Base-by-base conservation (phyloP, 2,113 vertebrate genomes). In the Panthera uncia region DNA sequence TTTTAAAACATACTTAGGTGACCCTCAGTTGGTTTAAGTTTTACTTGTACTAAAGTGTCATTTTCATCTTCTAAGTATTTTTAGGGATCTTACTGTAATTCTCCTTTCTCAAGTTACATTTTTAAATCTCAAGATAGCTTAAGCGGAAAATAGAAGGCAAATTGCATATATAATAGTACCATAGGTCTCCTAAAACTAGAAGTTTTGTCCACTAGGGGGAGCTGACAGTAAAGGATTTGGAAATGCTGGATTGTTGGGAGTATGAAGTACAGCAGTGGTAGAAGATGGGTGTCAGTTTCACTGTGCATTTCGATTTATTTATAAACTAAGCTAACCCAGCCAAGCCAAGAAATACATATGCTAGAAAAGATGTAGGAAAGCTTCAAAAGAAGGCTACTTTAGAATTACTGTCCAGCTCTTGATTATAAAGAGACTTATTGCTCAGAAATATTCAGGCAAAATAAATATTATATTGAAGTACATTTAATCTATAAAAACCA, bases 181-280 rank as follows among this genome's bases (percentile, higher is more conserved):
- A 9, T 33, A 61, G 48, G 38, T 79, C 74, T 94, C 93, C 55
- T 91, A 31, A 68, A 88, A 52, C 23, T 48, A 33, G 29, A 83
- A 80, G 45, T 83, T 79, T 89, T 63, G 14, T 80, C 96, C 97
- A 97, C 94, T 14, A 97, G 96, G 91, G 94, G 97, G 85, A 65
- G 84, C 91, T 55, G 63, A 86, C 27, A 68, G 14, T 81, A 83
- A 80, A 81, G 68, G 78, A 85, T 89, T 92, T 87, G 73, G 68
- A 84, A 18, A 61, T 27, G 7, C 41, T 18, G 10, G 21, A 6
- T 33, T 50, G 15, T 36, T 76, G 33, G 38, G 14, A 2, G 12
- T 33, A 21, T 48, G 55, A 41, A 36, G 27, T 5, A 16, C 16
- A 19, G n/a, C 21, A 38, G 65, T 69, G n/a, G 12, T 87, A 4